These are phyloP conservation scores for Chelonia mydas DNA, from an alignment of 2,797 vertebrate species.

Conservation along the genomic window DNA sequence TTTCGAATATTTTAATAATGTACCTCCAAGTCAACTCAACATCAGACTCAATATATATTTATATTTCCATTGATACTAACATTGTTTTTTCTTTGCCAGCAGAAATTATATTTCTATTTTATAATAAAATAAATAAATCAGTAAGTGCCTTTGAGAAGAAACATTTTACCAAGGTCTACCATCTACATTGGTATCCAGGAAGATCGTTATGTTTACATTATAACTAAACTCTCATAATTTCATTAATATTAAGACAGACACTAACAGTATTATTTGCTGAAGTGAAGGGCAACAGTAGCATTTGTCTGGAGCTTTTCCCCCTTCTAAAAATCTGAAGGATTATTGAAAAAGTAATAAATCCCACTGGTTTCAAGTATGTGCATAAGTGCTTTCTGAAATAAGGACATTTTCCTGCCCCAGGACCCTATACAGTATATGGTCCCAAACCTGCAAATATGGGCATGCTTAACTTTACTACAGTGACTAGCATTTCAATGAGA, in stretches of 20 bases:
- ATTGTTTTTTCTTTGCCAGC: not conserved
- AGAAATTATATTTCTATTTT: not conserved
- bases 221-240: not conserved
- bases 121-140: too few species aligned
- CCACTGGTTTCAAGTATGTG: not conserved
- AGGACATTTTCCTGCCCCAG: not conserved
- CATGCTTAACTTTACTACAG: not conserved
- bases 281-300: accelerated
- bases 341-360: accelerated
- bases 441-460: not conserved
- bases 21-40: not conserved
- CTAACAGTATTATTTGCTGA: not conserved
- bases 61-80: too few species aligned
- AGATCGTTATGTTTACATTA: not conserved
- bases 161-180: not conserved
- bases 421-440: not conserved
- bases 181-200: not conserved
- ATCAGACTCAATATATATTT: too few species aligned
- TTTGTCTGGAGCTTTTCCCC: not conserved
- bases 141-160: not conserved
- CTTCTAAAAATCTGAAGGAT: not conserved
- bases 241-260: not conserved
- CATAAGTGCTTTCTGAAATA: not conserved
- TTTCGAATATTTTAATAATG: not conserved
- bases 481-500: not conserved